Evolutionary conservation across 1,140 invertebrate species (phyloP).

Genomic region (Tetramorium alpestre): DNA sequence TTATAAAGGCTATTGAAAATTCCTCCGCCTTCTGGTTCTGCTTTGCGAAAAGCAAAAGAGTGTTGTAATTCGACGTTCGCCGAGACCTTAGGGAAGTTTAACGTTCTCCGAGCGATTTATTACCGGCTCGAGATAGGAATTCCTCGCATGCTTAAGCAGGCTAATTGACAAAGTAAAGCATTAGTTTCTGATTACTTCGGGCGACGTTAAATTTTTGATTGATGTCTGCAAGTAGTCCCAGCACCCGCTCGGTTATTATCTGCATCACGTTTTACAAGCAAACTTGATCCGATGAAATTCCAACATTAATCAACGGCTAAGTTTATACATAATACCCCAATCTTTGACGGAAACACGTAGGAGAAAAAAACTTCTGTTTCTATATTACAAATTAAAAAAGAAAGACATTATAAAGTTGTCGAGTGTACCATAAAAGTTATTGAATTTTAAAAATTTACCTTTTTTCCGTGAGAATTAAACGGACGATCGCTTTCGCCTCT

Average conservation of each 20-base stretch:
- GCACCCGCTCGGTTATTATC: constrained; percentile 4
- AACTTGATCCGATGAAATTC: constrained; percentile 25
- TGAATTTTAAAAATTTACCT: neutral
- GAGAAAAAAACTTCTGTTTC: neutral
- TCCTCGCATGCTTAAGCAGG: constrained; percentile 46
- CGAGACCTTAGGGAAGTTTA: constrained; percentile 11
- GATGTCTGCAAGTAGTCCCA: constrained; percentile 15
- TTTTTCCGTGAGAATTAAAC: neutral
- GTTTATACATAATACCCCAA: neutral
- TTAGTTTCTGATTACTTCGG: constrained; percentile 41
- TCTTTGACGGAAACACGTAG: constrained; percentile 2
- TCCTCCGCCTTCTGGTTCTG: neutral
- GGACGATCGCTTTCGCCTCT: neutral
- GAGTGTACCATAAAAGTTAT: neutral
- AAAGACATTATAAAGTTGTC: neutral
- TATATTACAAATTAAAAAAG: neutral
- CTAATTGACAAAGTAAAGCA: constrained; percentile 54
- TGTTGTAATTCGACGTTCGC: constrained; percentile 32
- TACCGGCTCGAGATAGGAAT: constrained; percentile 34
- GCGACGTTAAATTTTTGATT: constrained; percentile 44
- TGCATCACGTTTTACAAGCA: constrained; percentile 31
- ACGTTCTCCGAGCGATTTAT: constrained; percentile 38
- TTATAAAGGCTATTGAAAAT: constrained; percentile 25
- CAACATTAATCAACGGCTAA: constrained; percentile 1
- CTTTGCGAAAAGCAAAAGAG: constrained; percentile 1